Conservation (phyloP, 2,888 invertebrate genomes). For the Oeneis ivallda region DNA sequence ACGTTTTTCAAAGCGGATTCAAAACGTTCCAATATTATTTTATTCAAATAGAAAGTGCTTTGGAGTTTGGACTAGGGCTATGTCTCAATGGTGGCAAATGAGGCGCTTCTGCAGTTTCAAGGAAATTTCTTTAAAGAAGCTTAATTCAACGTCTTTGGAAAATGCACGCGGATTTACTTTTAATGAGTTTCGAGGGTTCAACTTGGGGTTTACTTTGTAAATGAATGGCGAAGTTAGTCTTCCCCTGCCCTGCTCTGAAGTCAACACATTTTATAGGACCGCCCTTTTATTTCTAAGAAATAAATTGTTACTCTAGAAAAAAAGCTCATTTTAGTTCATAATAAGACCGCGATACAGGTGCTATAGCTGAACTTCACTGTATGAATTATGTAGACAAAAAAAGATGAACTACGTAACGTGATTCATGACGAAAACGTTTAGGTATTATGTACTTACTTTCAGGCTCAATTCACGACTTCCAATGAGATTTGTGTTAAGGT, state of each 20-base stretch:
- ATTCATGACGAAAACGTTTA: too few relatives aligned
- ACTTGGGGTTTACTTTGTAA: constrained; percentile 74
- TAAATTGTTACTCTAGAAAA: constrained; percentile 22
- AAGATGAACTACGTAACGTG: too few relatives aligned
- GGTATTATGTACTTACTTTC: too few relatives aligned
- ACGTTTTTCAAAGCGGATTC: constrained; percentile 47
- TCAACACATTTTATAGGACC: constrained; percentile 34
- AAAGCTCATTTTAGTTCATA: background rate
- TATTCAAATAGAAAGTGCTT: constrained; percentile 59
- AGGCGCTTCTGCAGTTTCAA: constrained; percentile 74
- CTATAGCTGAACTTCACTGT: too few relatives aligned
- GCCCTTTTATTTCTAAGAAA: constrained; percentile 36
- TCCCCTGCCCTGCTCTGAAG: constrained; percentile 44
- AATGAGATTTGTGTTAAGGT: too few relatives aligned
- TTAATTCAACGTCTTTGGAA: constrained; percentile 78
- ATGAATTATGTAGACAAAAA: too few relatives aligned
- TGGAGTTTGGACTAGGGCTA: constrained; percentile 63
- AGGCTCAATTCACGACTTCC: too few relatives aligned
- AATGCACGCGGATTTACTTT: constrained; percentile 78
- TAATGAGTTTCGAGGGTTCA: constrained; percentile 78
- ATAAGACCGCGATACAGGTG: background rate
- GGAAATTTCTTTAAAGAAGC: constrained; percentile 71
- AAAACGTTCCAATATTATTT: constrained; percentile 61
- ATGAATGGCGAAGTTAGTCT: constrained; percentile 63
- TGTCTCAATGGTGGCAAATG: constrained; percentile 77